Evolutionary conservation across 2,113 vertebrate species (phyloP).

Genomic region (Austrofundulus limnaeus): DNA sequence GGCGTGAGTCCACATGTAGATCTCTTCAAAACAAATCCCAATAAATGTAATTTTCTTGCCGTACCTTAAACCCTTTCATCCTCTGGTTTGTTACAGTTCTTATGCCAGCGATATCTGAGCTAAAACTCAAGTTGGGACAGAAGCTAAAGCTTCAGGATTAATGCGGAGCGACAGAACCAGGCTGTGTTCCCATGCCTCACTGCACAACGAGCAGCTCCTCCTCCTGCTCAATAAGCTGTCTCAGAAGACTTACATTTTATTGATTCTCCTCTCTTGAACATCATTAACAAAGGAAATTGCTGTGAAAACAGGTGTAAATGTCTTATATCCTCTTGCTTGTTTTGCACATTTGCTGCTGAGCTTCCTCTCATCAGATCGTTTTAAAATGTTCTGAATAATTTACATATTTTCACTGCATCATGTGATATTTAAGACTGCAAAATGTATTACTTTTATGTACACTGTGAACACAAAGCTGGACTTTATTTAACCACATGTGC

Average conservation of each 20-base stretch:
- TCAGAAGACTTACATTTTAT: constrained; percentile 50
- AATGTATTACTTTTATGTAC: not conserved
- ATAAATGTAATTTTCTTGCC: not conserved
- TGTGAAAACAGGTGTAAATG: constrained; percentile 36
- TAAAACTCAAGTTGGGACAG: constrained; percentile 66
- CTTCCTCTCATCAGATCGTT: not conserved
- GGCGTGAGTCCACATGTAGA: constrained; percentile 42
- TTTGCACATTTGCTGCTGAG: constrained; percentile 39
- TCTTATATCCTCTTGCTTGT: constrained; percentile 39
- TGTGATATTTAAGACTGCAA: not conserved
- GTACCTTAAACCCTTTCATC: not conserved
- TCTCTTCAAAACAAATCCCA: not conserved
- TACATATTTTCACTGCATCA: constrained; percentile 3
- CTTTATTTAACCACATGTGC: not conserved
- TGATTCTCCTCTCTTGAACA: constrained; percentile 38
- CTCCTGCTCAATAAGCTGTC: constrained; percentile 19
- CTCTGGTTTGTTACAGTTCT: not conserved
- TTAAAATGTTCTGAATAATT: not conserved
- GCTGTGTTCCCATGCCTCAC: too few relatives aligned
- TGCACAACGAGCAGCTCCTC: not conserved
- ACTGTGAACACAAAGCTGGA: not conserved
- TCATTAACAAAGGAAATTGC: constrained; percentile 25
- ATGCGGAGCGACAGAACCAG: not conserved
- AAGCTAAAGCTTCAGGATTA: constrained; percentile 30
- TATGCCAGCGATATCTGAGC: constrained; percentile 56